Percentiles rank a stretch among this genome's conserved stretches.
Evolutionary conservation across 1,140 invertebrate species (phyloP).

Genomic region (Aphelinus certus): DNA sequence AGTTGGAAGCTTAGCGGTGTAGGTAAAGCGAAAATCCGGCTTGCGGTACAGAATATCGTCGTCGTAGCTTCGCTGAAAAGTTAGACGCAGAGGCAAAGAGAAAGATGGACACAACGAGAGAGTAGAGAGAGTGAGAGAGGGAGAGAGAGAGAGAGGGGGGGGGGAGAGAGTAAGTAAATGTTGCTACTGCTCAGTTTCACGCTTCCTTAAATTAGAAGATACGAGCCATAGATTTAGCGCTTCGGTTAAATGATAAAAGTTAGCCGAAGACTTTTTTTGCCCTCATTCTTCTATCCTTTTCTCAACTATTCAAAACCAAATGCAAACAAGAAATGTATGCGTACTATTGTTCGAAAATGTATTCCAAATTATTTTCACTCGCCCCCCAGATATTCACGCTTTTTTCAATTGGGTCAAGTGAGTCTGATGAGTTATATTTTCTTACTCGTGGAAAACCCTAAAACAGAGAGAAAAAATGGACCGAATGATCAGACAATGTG

Average conservation of each 20-base stretch:
- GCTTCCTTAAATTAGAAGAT: slow-evolving; percentile 46
- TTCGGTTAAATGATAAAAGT: slow-evolving; percentile 51
- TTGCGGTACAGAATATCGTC: slow-evolving; percentile 25
- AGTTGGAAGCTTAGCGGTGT: neutral
- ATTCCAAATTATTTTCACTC: too few species aligned
- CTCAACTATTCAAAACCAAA: neutral
- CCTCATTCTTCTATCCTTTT: slow-evolving; percentile 13
- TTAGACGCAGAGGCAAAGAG: neutral
- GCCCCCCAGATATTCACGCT: too few species aligned
- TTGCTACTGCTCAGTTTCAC: neutral
- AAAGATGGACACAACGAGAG: too few species aligned
- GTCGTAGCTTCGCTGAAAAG: slow-evolving; percentile 17
- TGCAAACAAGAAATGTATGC: neutral
- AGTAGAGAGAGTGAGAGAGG: neutral
- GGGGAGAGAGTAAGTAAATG: too few species aligned
- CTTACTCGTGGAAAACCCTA: too few species aligned
- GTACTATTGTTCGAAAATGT: too few species aligned
- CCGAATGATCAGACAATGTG: too few species aligned
- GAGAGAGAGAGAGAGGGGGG: neutral
- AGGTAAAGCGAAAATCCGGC: slow-evolving; percentile 36
- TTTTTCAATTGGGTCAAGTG: too few species aligned
- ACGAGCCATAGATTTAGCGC: slow-evolving; percentile 41
- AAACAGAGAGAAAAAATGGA: too few species aligned
- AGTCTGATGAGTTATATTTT: too few species aligned
- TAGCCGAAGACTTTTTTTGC: slow-evolving; percentile 1